Evolutionary conservation across 1,140 invertebrate species (phyloP).

Genomic region (Spodoptera frugiperda): DNA sequence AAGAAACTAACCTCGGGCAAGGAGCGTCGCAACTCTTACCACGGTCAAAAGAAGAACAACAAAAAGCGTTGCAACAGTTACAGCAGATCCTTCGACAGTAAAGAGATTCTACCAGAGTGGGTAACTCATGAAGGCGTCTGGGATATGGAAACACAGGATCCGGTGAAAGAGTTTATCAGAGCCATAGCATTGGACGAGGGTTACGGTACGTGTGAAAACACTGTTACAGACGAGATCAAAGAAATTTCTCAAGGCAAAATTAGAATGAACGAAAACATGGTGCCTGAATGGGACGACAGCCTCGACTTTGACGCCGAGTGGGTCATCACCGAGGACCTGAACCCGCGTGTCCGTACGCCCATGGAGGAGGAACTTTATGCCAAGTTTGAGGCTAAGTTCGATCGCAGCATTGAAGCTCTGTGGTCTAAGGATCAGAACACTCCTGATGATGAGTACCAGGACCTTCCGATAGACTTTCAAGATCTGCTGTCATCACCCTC

Average conservation of each 20-base stretch:
- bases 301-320: conserved; percentile 75
- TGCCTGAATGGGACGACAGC: conserved; percentile 78
- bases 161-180: conserved; percentile 82
- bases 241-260: conserved; percentile 66
- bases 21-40: conserved; percentile 81
- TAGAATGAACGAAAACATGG: conserved; percentile 70
- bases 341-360: conserved; percentile 68
- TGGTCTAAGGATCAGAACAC: conserved; percentile 86
- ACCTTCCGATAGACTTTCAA: conserved; percentile 87
- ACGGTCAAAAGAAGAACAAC: conserved; percentile 77
- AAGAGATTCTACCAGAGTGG: conserved; percentile 84
- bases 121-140: conserved; percentile 83
- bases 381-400: conserved; percentile 89
- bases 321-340: conserved; percentile 74
- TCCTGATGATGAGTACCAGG: conserved; percentile 86
- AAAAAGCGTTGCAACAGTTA: conserved; percentile 79
- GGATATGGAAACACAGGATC: conserved; percentile 85
- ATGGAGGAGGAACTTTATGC: conserved; percentile 87
- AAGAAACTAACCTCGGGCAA: conserved; percentile 73
- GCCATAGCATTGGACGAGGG: conserved; percentile 83
- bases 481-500: conserved; percentile 87
- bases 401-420: conserved; percentile 88
- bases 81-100: conserved; percentile 78
- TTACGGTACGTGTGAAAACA: conserved; percentile 85
- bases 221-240: conserved; percentile 78